These are phyloP conservation scores for Microchrysa polita DNA, from an alignment of 2,888 invertebrate species.

Conservation along the genomic window DNA sequence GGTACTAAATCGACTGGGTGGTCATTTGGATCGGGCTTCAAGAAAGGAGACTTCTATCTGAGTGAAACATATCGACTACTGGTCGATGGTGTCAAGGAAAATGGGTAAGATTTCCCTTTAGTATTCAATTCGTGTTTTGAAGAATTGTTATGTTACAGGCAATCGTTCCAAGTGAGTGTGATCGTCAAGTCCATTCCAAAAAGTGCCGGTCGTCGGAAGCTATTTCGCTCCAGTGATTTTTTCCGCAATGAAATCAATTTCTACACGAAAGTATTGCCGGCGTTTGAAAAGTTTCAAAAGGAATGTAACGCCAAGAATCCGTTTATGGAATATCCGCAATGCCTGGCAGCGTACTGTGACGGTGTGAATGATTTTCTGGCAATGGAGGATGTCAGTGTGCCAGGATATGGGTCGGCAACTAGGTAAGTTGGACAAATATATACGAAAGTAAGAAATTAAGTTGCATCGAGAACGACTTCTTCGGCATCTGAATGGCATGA, in stretches of 20 bases:
- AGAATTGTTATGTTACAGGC: slow-evolving; percentile 48
- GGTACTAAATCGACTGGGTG: slow-evolving; percentile 62
- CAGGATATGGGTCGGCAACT: slow-evolving; percentile 64
- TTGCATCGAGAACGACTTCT: too few relatives aligned
- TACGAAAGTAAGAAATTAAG: too few relatives aligned
- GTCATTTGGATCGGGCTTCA: slow-evolving; percentile 63
- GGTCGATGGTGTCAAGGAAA: slow-evolving; percentile 63
- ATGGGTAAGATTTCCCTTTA: too few relatives aligned
- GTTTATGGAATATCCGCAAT: slow-evolving; percentile 66
- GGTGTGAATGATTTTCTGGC: slow-evolving; percentile 69
- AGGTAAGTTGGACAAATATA: slow-evolving; percentile 54
- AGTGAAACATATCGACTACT: slow-evolving; percentile 72
- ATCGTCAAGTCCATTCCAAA: slow-evolving; percentile 75
- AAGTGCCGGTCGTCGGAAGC: slow-evolving; percentile 70
- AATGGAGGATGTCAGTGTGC: slow-evolving; percentile 67
- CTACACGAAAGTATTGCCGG: slow-evolving; percentile 65
- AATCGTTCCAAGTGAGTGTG: slow-evolving; percentile 65
- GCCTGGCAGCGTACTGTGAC: slow-evolving; percentile 66
- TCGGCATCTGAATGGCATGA: too few relatives aligned
- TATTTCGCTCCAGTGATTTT: slow-evolving; percentile 73
- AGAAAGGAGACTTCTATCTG: slow-evolving; percentile 77
- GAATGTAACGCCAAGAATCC: slow-evolving; percentile 62
- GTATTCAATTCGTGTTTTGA: too few relatives aligned
- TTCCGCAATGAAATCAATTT: slow-evolving; percentile 77
- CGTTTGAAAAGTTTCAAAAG: slow-evolving; percentile 59